Conservation (phyloP, 1,140 invertebrate genomes). For the Doryteuthis pealeii region DNA sequence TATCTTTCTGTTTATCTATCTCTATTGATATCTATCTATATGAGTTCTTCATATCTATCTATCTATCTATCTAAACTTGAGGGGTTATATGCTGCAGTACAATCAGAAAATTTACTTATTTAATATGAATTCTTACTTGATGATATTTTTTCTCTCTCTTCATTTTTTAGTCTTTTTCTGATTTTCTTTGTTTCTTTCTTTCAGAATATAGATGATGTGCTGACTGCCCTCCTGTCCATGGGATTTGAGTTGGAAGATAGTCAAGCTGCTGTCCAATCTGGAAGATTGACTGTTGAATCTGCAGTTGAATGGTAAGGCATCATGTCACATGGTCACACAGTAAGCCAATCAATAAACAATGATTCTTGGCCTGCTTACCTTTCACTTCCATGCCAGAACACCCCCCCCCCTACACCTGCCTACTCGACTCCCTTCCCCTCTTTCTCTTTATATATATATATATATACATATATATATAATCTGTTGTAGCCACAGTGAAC, state of each 20-base stretch:
- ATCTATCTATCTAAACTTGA: no score
- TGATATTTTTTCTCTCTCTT: no score
- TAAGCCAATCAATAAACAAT: not conserved
- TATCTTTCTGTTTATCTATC: no score
- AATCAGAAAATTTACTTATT: no score
- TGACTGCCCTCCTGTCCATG: not conserved
- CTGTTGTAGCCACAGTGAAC: no score
- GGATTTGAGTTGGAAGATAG: slow-evolving; percentile 12
- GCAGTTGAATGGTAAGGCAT: slow-evolving; percentile 11
- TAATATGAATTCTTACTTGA: no score
- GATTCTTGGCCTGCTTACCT: not conserved
- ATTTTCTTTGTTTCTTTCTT: not conserved
- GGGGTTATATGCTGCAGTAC: no score
- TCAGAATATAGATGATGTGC: slow-evolving; percentile 8
- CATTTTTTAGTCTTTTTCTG: no score
- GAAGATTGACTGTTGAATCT: slow-evolving; percentile 6
- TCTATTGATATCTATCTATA: no score
- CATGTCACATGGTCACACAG: not conserved
- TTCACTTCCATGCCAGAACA: not conserved
- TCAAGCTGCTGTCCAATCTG: slow-evolving; percentile 4
- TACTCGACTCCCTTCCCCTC: not conserved
- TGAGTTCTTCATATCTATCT: no score
- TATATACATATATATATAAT: no score
- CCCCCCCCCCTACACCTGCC: not conserved
- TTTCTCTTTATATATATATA: no score